phyloP scores from a whole-genome alignment of 2,888 invertebrate species.

The Dryomyza anilis region DNA sequence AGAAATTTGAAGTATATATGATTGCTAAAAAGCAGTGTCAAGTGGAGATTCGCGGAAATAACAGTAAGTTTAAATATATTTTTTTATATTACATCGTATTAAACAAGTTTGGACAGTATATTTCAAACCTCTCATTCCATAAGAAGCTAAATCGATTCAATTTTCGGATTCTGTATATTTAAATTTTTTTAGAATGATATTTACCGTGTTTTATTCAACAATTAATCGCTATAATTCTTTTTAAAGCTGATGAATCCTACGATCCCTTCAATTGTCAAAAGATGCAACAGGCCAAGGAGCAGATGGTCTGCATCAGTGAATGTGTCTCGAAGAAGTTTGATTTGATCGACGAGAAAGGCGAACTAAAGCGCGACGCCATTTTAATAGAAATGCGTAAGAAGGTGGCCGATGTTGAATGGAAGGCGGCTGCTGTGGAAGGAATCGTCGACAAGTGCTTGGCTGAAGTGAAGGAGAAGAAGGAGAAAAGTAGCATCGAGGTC shows the following conservation, averaged over 20 bases:
- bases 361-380: constrained; percentile 39
- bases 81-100: background rate
- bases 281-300: constrained; percentile 38
- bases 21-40: constrained; percentile 38
- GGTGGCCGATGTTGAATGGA: constrained; percentile 37
- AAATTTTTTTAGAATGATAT: too few species aligned
- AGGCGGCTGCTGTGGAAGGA: constrained; percentile 34
- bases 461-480: constrained; percentile 30
- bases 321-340: constrained; percentile 41
- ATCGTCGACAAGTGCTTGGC: constrained; percentile 41
- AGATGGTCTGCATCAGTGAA: constrained; percentile 41
- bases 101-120: too few species aligned
- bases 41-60: constrained; percentile 34
- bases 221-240: background rate
- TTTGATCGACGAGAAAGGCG: constrained; percentile 37
- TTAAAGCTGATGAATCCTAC: constrained; percentile 34
- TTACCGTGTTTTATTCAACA: too few species aligned
- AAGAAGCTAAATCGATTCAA: too few species aligned
- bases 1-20: constrained; percentile 32
- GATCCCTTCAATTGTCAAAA: constrained; percentile 44
- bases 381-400: constrained; percentile 32
- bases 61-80: constrained; percentile 28
- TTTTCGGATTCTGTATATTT: too few species aligned
- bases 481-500: background rate
- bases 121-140: too few species aligned